These are phyloP conservation scores for Altica lythri DNA, from an alignment of 2,888 invertebrate genomes.

Conservation along the genomic window DNA sequence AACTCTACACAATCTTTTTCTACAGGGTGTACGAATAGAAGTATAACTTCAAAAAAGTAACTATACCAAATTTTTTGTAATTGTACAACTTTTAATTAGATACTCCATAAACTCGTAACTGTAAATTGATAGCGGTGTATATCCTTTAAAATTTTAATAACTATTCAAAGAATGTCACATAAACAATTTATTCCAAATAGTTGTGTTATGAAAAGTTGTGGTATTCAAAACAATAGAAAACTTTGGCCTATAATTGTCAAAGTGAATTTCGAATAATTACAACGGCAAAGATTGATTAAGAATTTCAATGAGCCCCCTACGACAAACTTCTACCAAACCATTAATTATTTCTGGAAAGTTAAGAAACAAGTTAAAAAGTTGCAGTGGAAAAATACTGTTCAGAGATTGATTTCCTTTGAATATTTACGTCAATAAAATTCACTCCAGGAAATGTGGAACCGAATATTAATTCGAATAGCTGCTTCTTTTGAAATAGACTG, in stretches of 20 bases:
- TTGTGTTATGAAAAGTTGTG: conserved; percentile 23
- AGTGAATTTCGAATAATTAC: conserved; percentile 37
- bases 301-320: conserved; percentile 33
- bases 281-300: conserved; percentile 38
- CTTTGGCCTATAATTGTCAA: conserved; percentile 35
- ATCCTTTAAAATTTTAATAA: too few relatives aligned
- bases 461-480: conserved; percentile 31
- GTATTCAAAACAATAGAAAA: conserved; percentile 26
- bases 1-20: too few relatives aligned
- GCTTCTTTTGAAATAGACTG: conserved; percentile 25
- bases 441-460: conserved; percentile 25
- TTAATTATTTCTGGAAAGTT: conserved; percentile 36
- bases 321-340: conserved; percentile 31
- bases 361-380: conserved; percentile 32
- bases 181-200: conserved; percentile 12
- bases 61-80: too few relatives aligned
- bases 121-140: too few relatives aligned
- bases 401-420: conserved; percentile 36
- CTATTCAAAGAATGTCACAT: conserved; percentile 5
- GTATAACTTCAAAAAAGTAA: too few relatives aligned
- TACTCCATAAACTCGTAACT: too few relatives aligned
- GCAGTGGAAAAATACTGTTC: conserved; percentile 29
- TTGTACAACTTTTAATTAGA: too few relatives aligned
- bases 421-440: conserved; percentile 32
- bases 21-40: too few relatives aligned